These are phyloP conservation scores for Gastrophryne carolinensis DNA, from an alignment of 2,797 vertebrate genomes.

Conservation along the genomic window DNA sequence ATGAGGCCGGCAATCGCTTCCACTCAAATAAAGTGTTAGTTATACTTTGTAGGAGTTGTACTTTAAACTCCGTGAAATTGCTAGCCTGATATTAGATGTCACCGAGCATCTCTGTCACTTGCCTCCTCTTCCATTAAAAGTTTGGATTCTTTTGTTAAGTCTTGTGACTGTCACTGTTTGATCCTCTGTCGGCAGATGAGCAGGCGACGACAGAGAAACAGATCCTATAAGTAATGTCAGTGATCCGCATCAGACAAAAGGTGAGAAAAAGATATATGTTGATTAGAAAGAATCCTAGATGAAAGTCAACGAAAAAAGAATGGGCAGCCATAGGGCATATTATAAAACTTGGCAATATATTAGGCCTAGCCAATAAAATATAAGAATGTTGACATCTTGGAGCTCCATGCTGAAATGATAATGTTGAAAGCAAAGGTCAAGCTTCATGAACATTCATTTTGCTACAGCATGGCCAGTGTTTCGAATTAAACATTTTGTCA, in stretches of 20 bases:
- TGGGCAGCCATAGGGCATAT: conserved; percentile 4
- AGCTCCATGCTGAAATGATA: conserved; percentile 1
- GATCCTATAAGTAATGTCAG: conserved; percentile 6
- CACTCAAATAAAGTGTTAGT: too few relatives aligned
- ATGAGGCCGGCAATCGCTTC: too few relatives aligned
- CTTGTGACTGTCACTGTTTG: neutral
- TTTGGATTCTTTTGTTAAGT: neutral
- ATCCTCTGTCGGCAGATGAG: conserved; percentile 7
- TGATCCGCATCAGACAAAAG: conserved; percentile 24
- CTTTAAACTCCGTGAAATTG: too few relatives aligned
- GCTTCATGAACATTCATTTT: neutral
- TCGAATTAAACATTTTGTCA: neutral
- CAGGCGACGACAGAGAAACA: conserved; percentile 11
- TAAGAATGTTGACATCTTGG: conserved; percentile 7
- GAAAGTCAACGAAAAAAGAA: neutral
- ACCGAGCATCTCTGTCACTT: neutral
- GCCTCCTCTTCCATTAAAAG: neutral
- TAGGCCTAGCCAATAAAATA: conserved; percentile 9
- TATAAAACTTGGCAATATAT: conserved; percentile 26
- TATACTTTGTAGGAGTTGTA: too few relatives aligned
- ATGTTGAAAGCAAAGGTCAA: conserved; percentile 11
- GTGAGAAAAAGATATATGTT: conserved; percentile 31
- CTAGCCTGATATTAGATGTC: neutral
- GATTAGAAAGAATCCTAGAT: conserved; percentile 36
- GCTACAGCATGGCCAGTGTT: neutral